These are phyloP conservation scores for Rhipidura dahli DNA, from an alignment of 2,113 vertebrate genomes.

Conservation along the genomic window DNA sequence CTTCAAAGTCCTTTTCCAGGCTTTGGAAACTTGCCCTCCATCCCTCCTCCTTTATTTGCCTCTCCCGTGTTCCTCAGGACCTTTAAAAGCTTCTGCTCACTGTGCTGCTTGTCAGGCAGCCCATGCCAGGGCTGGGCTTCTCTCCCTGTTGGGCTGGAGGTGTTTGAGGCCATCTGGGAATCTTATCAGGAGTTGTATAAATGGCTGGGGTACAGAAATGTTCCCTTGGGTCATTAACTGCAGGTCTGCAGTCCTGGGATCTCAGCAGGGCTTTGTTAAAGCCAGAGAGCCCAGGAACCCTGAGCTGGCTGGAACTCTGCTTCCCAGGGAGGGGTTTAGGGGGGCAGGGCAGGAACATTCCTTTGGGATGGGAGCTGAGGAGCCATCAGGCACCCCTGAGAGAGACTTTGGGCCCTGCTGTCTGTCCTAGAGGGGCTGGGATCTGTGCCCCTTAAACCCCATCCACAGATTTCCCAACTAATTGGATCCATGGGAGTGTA, in stretches of 20 bases:
- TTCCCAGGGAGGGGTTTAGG: conserved; percentile 34
- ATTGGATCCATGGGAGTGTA: fast-evolving
- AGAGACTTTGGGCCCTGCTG: neutral
- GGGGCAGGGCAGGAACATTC: conserved; percentile 36
- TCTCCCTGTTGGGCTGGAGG: neutral
- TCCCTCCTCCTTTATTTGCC: neutral
- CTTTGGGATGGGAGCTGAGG: neutral
- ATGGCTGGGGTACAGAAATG: neutral
- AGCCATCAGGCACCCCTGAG: neutral
- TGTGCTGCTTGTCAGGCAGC: neutral
- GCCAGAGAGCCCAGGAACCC: conserved; percentile 32
- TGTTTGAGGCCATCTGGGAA: neutral
- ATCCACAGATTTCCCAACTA: neutral
- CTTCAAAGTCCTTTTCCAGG: neutral
- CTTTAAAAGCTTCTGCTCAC: neutral
- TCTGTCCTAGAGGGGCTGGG: neutral
- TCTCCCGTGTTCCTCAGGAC: neutral
- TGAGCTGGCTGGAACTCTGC: conserved; percentile 32
- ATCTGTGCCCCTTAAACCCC: neutral
- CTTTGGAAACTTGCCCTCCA: neutral
- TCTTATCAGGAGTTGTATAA: neutral
- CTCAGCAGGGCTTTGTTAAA: conserved; percentile 62
- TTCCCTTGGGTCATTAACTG: neutral
- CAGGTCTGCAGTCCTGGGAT: conserved; percentile 20
- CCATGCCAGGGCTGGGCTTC: neutral